phyloP scores from a whole-genome alignment of 2,797 vertebrate genomes.

The Sylvilagus floridanus region DNA sequence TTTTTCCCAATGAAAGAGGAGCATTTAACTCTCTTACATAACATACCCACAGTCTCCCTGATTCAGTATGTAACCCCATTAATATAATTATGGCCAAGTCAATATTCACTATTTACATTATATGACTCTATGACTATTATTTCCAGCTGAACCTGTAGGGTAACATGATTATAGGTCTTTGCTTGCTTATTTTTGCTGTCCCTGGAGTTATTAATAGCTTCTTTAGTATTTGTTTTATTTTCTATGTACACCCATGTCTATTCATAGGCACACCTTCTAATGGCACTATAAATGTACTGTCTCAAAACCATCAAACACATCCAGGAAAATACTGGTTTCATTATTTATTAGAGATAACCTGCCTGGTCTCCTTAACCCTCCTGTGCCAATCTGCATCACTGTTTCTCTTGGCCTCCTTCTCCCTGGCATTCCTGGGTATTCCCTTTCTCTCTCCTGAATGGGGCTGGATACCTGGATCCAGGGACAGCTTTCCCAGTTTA shows the following conservation, averaged over 20 bases:
- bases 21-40: not conserved
- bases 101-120: not conserved
- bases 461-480: not conserved
- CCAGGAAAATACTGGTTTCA: constrained; percentile 29
- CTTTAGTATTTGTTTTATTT: constrained; percentile 33
- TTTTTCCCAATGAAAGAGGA: constrained; percentile 26
- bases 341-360: constrained; percentile 25
- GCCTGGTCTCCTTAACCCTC: constrained; percentile 4
- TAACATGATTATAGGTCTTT: not conserved
- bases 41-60: not conserved
- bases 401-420: not conserved
- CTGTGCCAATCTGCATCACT: not conserved
- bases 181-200: not conserved
- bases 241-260: not conserved
- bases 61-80: constrained; percentile 17
- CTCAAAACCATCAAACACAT: constrained; percentile 14
- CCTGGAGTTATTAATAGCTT: constrained; percentile 23
- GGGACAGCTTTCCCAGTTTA: not conserved
- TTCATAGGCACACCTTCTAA: constrained; percentile 26
- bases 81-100: constrained; percentile 34
- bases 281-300: constrained; percentile 12
- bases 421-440: not conserved
- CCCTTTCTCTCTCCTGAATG: not conserved
- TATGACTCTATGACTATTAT: constrained; percentile 12
- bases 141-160: constrained; percentile 14